Percentiles rank a stretch among this genome's conserved stretches.
These are phyloP conservation scores for Dasyornis broadbenti DNA, from an alignment of 2,113 vertebrate genomes.

Conservation along the genomic window DNA sequence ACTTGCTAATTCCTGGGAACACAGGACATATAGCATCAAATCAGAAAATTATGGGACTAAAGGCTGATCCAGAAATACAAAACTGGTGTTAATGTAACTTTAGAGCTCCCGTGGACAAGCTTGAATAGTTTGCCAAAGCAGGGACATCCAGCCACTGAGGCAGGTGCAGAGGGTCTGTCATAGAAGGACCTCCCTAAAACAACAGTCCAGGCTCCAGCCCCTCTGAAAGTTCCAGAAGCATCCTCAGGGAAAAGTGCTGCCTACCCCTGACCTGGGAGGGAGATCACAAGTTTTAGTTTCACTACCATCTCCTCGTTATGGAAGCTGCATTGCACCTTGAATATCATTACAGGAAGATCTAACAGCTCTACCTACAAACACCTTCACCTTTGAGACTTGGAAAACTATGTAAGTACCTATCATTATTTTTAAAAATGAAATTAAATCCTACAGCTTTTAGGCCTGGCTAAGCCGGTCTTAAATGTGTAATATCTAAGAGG, in stretches of 20 bases:
- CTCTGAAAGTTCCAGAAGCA: neutral
- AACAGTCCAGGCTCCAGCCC: neutral
- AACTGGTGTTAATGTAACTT: neutral
- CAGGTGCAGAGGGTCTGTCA: neutral
- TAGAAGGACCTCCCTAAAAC: neutral
- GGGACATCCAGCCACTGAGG: neutral
- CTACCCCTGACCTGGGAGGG: neutral
- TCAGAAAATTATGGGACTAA: neutral
- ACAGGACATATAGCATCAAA: neutral
- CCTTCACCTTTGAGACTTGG: neutral
- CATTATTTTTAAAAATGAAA: neutral
- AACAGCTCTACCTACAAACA: neutral
- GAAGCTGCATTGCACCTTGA: neutral
- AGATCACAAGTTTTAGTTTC: accelerated
- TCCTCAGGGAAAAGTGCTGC: neutral
- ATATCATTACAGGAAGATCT: neutral
- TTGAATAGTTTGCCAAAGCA: neutral
- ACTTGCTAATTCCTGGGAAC: neutral
- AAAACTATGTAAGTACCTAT: accelerated
- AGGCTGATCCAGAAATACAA: neutral
- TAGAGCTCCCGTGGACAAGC: neutral
- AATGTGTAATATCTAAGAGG: neutral
- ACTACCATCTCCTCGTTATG: neutral
- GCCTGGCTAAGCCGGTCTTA: neutral
- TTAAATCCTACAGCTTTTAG: neutral